A percentile compares a stretch with the other conserved stretches of the same genome.
Evolutionary conservation across 2,113 vertebrate genomes (phyloP).

Genomic region (Orientallactaga bullata): DNA sequence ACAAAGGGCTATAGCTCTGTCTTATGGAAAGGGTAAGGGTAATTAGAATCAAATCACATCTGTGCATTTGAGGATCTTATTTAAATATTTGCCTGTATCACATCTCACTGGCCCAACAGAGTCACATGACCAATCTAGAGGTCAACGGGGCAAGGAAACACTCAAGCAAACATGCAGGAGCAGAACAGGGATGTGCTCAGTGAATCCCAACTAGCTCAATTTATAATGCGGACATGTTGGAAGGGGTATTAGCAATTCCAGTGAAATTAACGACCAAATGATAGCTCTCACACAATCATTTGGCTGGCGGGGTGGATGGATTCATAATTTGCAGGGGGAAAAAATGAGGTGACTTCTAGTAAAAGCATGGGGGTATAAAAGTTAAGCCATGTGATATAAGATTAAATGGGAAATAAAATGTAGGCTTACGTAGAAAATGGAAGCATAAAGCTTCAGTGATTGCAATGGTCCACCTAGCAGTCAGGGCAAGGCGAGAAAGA

Average conservation of each 20-base stretch:
- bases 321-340: neutral
- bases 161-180: neutral
- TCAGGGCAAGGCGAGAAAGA: neutral
- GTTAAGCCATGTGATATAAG: neutral
- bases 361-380: neutral
- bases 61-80: neutral
- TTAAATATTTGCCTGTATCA: accelerated
- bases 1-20: neutral
- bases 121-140: neutral
- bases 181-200: neutral
- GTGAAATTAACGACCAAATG: neutral
- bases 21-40: neutral
- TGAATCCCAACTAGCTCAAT: neutral
- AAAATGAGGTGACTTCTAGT: neutral
- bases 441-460: neutral
- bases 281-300: neutral
- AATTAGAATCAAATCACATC: neutral
- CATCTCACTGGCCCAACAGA: neutral
- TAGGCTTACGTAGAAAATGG: neutral
- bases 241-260: neutral
- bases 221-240: neutral
- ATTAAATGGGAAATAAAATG: neutral
- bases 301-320: neutral
- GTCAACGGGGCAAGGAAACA: neutral
- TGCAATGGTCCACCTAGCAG: neutral